Conservation (phyloP, 2,888 invertebrate genomes). For the Tetanocera ferruginea region DNA sequence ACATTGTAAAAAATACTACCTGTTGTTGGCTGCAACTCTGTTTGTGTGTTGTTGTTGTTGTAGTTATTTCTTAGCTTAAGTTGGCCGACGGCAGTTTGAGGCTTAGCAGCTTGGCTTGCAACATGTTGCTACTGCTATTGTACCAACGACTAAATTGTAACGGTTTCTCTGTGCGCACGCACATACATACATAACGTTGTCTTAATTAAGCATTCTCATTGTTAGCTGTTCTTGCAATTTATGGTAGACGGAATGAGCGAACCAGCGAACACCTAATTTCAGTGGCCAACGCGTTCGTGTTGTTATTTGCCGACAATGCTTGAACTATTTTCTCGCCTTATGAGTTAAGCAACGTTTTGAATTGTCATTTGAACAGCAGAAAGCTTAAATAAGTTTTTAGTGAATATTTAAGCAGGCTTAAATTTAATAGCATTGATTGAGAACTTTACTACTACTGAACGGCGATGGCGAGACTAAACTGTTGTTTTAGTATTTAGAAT, state of each 20-base stretch:
- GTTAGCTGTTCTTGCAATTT: neutral
- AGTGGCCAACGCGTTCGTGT: neutral
- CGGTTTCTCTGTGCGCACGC: conserved; percentile 40
- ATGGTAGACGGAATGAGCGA: too few species aligned
- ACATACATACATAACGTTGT: conserved; percentile 29
- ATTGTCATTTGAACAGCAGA: too few species aligned
- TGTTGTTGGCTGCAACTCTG: neutral
- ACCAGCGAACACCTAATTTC: neutral
- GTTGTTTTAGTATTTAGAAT: too few species aligned
- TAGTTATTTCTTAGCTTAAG: neutral
- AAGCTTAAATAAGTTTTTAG: too few species aligned
- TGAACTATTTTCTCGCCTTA: too few species aligned
- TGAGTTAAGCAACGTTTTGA: too few species aligned
- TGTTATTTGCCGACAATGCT: neutral
- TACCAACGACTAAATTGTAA: conserved; percentile 27
- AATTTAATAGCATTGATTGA: too few species aligned
- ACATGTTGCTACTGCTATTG: neutral
- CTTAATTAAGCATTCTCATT: conserved; percentile 8
- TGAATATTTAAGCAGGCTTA: too few species aligned
- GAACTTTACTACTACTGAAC: too few species aligned
- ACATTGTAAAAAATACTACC: neutral
- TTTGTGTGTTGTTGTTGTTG: neutral
- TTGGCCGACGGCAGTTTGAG: neutral
- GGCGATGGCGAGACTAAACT: too few species aligned
- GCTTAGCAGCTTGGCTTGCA: neutral